Percentiles rank a stretch among this genome's conserved stretches.
phyloP scores from a whole-genome alignment of 2,113 vertebrate species.

The Mastomys natalensis region DNA sequence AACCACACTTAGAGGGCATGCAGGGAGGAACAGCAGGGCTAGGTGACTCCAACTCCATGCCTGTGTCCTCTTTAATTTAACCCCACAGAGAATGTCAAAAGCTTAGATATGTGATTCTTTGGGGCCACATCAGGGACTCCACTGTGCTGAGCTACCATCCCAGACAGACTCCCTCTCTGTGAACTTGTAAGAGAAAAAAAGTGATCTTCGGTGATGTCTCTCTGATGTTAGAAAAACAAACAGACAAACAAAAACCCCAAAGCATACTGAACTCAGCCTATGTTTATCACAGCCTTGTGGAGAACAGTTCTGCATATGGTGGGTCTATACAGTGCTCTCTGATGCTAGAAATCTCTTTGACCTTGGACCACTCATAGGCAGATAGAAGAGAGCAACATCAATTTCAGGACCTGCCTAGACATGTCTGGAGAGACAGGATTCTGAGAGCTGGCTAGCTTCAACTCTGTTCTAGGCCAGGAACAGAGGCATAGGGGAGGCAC shows the following conservation, averaged over 20 bases:
- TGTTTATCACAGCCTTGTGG: not conserved
- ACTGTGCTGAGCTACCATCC: not conserved
- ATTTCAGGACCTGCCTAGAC: not conserved
- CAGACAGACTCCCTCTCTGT: not conserved
- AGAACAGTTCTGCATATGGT: not conserved
- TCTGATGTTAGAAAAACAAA: not conserved
- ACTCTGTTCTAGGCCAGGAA: not conserved
- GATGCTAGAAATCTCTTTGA: not conserved
- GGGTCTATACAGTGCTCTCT: not conserved
- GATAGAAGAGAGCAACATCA: not conserved
- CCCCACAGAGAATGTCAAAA: rapidly evolving
- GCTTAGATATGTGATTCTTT: not conserved
- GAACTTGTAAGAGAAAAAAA: not conserved
- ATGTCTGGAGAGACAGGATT: not conserved
- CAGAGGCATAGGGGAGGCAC: rapidly evolving
- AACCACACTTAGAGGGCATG: rapidly evolving
- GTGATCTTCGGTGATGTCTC: not conserved
- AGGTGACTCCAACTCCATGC: not conserved
- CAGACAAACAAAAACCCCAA: too few relatives aligned
- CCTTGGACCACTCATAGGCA: not conserved
- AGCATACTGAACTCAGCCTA: not conserved
- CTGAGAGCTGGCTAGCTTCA: not conserved
- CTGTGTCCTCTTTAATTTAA: rapidly evolving
- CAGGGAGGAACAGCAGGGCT: not conserved
- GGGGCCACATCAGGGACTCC: not conserved